Percentiles rank a stretch among this genome's conserved stretches.
These are phyloP conservation scores for Megaceryle maxima DNA, from an alignment of 2,113 vertebrate species.

Conservation along the genomic window DNA sequence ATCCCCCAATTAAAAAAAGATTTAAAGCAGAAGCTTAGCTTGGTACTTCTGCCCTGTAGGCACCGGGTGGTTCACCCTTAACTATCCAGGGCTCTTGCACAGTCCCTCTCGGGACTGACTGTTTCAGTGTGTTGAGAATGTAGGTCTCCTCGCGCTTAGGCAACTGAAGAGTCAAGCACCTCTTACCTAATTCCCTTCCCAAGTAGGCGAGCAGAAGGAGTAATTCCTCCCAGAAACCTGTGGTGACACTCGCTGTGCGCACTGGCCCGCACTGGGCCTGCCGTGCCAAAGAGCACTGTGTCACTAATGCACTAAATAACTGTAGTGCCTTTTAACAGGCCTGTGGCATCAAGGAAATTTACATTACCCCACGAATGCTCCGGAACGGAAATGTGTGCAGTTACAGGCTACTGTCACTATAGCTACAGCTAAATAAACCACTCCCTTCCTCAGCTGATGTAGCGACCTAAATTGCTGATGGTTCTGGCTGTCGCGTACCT, in stretches of 20 bases:
- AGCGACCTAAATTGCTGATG: neutral
- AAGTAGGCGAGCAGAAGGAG: neutral
- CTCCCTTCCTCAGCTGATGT: neutral
- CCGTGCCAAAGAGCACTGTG: neutral
- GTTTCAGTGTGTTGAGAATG: neutral
- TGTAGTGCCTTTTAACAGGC: neutral
- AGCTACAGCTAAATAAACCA: conserved; percentile 39
- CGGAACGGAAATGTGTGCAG: neutral
- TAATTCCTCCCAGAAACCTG: neutral
- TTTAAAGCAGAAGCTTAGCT: neutral
- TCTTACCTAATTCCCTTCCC: neutral
- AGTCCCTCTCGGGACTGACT: neutral
- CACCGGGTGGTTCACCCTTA: neutral
- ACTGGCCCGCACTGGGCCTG: neutral
- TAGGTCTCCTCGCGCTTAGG: neutral
- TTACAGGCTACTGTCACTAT: neutral
- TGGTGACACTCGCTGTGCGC: neutral
- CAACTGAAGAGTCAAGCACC: neutral
- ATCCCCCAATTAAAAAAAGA: neutral
- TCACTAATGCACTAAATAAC: conserved; percentile 10
- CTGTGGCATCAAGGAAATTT: conserved; percentile 16
- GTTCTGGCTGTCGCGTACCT: neutral
- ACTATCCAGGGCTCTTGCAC: fast-evolving
- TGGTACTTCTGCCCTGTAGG: neutral
- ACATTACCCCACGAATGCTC: neutral